Evolutionary conservation across 2,113 vertebrate genomes (phyloP), one percentile per base, ranked within the genome.

Genomic region (Nycticryphes semicollaris): DNA sequence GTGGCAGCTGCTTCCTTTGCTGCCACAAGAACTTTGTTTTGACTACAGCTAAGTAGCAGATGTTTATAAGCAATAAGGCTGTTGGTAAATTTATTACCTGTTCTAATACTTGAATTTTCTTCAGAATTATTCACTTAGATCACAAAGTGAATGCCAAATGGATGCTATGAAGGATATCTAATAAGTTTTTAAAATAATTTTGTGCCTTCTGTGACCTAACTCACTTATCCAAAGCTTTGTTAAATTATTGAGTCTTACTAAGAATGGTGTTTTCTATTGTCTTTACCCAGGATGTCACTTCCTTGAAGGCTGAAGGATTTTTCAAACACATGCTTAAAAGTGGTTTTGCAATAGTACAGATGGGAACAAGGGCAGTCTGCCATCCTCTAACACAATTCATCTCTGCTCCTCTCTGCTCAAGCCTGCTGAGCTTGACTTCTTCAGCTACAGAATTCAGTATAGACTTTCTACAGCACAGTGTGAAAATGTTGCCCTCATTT

Each of bases 21-120:
- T 92, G 47, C 74, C 8, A 6, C 63, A 92, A 89, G 43, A 96
- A 77, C 9, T 84, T 94, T 82, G 25, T 84, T 96, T 94, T 78
- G 47, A 82, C 43, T 93, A 86, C 56, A 86, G 60, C 18, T 68
- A 69, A 90, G 48, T 16, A 90, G 37, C 78, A 91, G 82, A 94
- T 82, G 91, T 94, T 93, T 91, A 78, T 62, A 19, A 86, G 45
- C 14, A 86, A 81, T 90, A 68, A 74, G 47, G 51, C 75, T 69
- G 43, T 25, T 75, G 13, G 51, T 57, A 88, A 90, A 95, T 93
- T 78, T 88, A 90, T 87, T 75, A 62, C 28, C 28, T 70, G 16
- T 75, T 82, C n/a, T 68, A 86, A 84, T 63, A 87, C 17, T 64
- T 84, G 31, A 60, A n/a, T 72, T 84, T 80, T 43, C 37, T 93